Evolutionary conservation across 2,113 vertebrate species (phyloP).

Genomic region (Micronisus gabar): DNA sequence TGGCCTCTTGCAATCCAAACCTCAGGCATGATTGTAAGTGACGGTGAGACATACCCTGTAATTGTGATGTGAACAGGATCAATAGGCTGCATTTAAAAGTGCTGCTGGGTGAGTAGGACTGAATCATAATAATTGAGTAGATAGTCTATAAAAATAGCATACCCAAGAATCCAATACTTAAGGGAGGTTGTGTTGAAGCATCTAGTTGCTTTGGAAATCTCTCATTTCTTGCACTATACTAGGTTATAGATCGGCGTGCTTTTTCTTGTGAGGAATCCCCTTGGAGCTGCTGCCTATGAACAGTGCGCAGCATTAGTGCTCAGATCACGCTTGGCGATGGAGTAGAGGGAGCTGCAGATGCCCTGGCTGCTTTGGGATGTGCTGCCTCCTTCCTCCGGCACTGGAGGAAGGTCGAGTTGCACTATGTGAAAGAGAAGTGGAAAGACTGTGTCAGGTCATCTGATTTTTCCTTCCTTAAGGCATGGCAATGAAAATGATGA

Average conservation of each 20-base stretch:
- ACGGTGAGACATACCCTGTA: background rate
- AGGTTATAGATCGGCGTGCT: fast-evolving
- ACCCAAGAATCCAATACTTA: background rate
- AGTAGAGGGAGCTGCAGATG: background rate
- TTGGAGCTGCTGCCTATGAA: background rate
- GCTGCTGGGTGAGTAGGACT: background rate
- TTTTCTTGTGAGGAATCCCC: background rate
- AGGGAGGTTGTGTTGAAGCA: background rate
- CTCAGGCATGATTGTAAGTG: background rate
- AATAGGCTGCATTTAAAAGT: background rate
- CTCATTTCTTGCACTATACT: background rate
- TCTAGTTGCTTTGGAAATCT: background rate
- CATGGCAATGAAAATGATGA: background rate
- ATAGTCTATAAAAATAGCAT: background rate
- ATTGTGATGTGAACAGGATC: background rate
- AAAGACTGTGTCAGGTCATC: background rate
- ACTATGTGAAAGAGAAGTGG: background rate
- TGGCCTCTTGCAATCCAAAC: background rate
- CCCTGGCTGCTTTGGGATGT: background rate
- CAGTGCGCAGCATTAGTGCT: background rate
- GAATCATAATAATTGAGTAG: background rate
- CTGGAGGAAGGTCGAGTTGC: background rate
- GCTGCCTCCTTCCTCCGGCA: background rate
- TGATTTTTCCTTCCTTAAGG: background rate
- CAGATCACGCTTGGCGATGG: fast-evolving